Evolutionary conservation across 2,113 vertebrate genomes (phyloP).

Genomic region (Pyrgilauda ruficollis): DNA sequence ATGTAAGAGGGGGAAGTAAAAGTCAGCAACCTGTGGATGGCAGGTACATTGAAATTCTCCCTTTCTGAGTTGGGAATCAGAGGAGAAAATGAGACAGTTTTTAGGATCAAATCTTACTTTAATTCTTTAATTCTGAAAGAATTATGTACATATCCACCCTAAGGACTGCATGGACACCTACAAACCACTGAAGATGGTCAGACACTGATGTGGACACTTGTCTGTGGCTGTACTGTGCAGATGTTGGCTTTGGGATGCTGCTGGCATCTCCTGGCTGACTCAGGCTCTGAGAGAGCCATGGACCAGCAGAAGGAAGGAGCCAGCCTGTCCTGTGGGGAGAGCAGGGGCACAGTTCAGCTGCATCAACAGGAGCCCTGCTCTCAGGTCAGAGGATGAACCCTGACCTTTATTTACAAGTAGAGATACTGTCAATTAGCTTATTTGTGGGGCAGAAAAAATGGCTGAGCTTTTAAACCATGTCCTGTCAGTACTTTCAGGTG

Average conservation of each 20-base stretch:
- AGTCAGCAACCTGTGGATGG: background rate
- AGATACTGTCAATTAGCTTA: background rate
- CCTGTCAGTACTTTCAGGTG: background rate
- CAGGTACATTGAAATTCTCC: background rate
- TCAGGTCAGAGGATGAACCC: background rate
- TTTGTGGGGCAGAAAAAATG: background rate
- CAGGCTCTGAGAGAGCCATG: background rate
- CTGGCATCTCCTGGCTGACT: background rate
- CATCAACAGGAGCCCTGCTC: background rate
- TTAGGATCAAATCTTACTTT: background rate
- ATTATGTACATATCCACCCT: accelerated
- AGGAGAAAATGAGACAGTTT: background rate
- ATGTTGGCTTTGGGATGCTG: background rate
- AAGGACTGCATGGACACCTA: too few species aligned
- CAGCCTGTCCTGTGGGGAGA: background rate
- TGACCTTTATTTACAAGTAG: background rate
- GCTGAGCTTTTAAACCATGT: background rate
- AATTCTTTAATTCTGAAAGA: background rate
- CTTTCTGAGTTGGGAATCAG: background rate
- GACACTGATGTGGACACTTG: background rate
- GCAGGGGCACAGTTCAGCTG: background rate
- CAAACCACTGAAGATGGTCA: background rate
- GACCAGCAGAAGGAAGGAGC: background rate
- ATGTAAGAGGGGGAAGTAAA: background rate
- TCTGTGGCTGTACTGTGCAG: background rate